Evolutionary conservation across 2,113 vertebrate genomes (phyloP).

Genomic region (Pogona vitticeps): DNA sequence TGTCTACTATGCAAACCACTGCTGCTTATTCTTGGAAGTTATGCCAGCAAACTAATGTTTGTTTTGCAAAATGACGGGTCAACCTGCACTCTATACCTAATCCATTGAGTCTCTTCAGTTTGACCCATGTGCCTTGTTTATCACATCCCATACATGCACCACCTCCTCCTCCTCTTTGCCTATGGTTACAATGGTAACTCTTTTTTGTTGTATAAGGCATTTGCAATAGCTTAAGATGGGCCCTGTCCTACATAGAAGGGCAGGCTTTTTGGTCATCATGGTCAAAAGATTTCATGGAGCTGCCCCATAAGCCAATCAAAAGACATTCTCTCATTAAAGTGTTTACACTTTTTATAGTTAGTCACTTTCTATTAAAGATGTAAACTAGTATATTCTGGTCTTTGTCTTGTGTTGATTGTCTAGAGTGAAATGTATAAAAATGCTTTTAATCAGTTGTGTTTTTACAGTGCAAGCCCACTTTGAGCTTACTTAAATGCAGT

Average conservation of each 20-base stretch:
- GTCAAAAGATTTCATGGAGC: conserved; percentile 27
- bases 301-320: conserved; percentile 25
- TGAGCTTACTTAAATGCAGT: background rate
- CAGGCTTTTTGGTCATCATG: background rate
- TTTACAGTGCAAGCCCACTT: background rate
- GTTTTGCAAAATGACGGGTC: conserved; percentile 2
- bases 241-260: background rate
- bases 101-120: conserved; percentile 15
- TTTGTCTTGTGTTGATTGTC: conserved; percentile 70
- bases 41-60: conserved; percentile 40
- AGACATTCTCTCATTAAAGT: conserved; percentile 60
- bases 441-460: conserved; percentile 63
- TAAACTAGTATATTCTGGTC: conserved; percentile 67
- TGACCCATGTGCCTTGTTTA: conserved; percentile 70
- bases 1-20: conserved; percentile 60
- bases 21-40: background rate
- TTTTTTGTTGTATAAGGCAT: conserved; percentile 61
- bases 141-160: fast-evolving
- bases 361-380: conserved; percentile 68
- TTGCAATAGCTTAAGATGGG: conserved; percentile 43
- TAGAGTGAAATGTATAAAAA: conserved; percentile 68
- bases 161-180: conserved; percentile 1
- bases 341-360: conserved; percentile 74
- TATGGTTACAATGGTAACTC: conserved; percentile 35
- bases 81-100: background rate